These are phyloP conservation scores for Drosophila mayri DNA, from an alignment of 1,140 invertebrate species.

Conservation along the genomic window DNA sequence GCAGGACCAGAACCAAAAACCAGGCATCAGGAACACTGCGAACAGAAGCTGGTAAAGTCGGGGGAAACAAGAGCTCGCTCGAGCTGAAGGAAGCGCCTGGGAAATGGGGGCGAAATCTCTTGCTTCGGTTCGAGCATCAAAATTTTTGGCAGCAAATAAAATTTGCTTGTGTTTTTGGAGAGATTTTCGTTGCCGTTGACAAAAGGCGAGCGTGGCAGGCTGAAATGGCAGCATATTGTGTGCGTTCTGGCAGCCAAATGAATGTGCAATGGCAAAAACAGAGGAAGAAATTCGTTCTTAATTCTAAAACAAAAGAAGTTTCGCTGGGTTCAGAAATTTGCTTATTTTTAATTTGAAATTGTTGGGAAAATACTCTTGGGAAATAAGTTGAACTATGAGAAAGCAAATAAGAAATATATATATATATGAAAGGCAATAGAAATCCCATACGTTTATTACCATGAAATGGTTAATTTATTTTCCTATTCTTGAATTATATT, in stretches of 20 bases:
- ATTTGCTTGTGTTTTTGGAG: conserved; percentile 59
- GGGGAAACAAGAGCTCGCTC: background rate
- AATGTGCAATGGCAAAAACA: conserved; percentile 20
- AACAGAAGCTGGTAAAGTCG: conserved; percentile 33
- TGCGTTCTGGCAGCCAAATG: conserved; percentile 28
- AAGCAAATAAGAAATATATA: background rate
- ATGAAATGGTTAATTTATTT: no score
- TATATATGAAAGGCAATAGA: background rate
- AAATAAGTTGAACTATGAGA: background rate
- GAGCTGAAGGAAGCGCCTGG: conserved; percentile 1
- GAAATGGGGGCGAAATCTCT: conserved; percentile 24
- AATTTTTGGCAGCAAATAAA: conserved; percentile 74
- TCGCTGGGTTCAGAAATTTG: background rate
- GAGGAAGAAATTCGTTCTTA: conserved; percentile 17
- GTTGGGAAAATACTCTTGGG: no score
- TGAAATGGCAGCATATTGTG: conserved; percentile 40
- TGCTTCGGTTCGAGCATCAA: conserved; percentile 42
- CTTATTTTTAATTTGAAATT: background rate
- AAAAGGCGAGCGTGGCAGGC: conserved; percentile 36
- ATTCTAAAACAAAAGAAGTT: background rate
- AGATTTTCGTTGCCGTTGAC: conserved; percentile 69
- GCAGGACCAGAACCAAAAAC: conserved; percentile 13
- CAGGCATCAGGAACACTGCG: background rate
- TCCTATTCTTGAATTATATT: background rate
- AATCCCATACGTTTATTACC: no score